Conservation (phyloP, 2,888 invertebrate genomes). For the Ichneumon xanthorius region DNA sequence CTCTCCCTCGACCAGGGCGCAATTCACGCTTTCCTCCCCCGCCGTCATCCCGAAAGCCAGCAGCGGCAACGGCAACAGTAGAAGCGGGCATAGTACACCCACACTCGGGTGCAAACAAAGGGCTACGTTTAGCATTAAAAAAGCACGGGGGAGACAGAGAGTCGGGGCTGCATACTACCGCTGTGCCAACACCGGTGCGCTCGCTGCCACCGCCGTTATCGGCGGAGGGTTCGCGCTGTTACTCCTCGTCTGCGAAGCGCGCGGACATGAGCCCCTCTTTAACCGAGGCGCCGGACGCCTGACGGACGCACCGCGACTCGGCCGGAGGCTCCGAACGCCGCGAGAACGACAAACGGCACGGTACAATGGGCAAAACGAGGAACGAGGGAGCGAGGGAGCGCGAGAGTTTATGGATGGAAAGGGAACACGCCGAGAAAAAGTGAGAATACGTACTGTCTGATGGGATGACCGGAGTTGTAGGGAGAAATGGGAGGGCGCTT, state of each 20-base stretch:
- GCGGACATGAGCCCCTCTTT: conserved; percentile 73
- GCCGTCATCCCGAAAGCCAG: conserved; percentile 10
- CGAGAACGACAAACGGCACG: conserved; percentile 37
- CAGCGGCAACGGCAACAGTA: conserved; percentile 23
- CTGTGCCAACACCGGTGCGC: conserved; percentile 6
- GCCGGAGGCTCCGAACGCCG: conserved; percentile 11
- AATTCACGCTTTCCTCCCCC: conserved; percentile 40
- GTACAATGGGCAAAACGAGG: conserved; percentile 39
- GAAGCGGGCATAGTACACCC: conserved; percentile 9
- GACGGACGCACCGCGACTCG: conserved; percentile 29
- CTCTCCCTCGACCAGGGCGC: conserved; percentile 32
- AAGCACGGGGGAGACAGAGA: conserved; percentile 72
- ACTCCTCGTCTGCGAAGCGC: conserved; percentile 68
- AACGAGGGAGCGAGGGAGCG: conserved; percentile 23
- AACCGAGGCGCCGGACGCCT: conserved; percentile 52
- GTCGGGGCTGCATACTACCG: conserved; percentile 38
- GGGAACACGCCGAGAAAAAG: conserved; percentile 24
- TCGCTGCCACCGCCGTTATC: conserved; percentile 3
- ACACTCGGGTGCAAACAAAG: conserved; percentile 69
- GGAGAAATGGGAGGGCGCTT: conserved; percentile 52
- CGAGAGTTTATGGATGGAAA: conserved; percentile 12
- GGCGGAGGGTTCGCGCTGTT: conserved; percentile 66
- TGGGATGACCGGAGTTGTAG: conserved; percentile 8
- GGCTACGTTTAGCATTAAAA: conserved; percentile 81
- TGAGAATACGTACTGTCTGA: conserved; percentile 23